Base-by-base conservation (phyloP, 1,140 invertebrate species). In the Drosophila mauritiana region DNA sequence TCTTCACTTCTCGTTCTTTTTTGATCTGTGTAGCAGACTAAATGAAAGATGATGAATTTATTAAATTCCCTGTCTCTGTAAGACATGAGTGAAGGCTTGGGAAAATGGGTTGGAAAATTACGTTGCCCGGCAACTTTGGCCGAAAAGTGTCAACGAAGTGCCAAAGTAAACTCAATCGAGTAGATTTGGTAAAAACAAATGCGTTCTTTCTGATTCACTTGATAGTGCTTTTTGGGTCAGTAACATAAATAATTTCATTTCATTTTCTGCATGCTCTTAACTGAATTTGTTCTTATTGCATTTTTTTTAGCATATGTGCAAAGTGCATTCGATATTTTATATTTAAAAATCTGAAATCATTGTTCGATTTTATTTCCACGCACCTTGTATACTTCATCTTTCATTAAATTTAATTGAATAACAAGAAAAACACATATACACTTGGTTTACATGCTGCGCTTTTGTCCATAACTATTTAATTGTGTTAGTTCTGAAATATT, bases 1-100 rank as follows among this genome's bases (percentile, higher is more conserved):
- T 75, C 54, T 67, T 48, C 37, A 67, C 55, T 73, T 40, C 15
- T 20, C 25, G 15, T 46, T 37, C 43, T 57, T 61, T 52, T 61
- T 48, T 53, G 45, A 46, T 52, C 55, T 56, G 64, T 72, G 70
- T 73, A 76, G 51, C 83, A 79, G 83, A 76, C 79, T 86, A 86
- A 86, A 88, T 86, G 83, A 86, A 86, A 78, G 83, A 88, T 82
- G 83, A 86, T 86, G 83, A 79, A 86, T 88, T 86, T 86, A 86
- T 86, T 86, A 86, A 86, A 88, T 86, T 86, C 70, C 42, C 17
- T 48, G 63, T 56, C 51, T 46, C 13, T 20, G n/a, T 13, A 12
- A 12, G 25, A 46, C 25, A 27, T 48, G 22, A 45, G 7, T 12
- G 7, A 3, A 48, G 56, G 43, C 17, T 20, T 7, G 49, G 31